Percentiles rank a stretch among this genome's conserved stretches.
Conservation (phyloP, 1,140 invertebrate species). For the Notospermus geniculatus region DNA sequence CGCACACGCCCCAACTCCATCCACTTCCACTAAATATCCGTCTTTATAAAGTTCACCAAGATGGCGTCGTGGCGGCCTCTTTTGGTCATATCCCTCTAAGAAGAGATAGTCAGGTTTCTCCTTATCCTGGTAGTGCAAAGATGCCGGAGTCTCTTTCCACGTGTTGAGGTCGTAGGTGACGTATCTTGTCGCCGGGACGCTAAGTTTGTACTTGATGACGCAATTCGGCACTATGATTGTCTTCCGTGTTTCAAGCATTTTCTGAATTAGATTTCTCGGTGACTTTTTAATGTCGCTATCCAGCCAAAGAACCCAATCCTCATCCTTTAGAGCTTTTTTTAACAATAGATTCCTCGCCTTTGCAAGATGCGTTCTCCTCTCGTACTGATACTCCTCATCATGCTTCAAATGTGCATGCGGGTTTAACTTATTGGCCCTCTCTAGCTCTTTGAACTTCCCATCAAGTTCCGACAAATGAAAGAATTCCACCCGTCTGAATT, state of each 20-base stretch:
- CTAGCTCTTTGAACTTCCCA: too few species aligned
- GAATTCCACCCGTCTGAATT: too few species aligned
- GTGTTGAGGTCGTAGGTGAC: conserved; percentile 47
- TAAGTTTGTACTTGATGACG: conserved; percentile 27
- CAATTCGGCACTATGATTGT: conserved; percentile 41
- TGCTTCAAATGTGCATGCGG: conserved; percentile 24
- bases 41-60: conserved; percentile 40
- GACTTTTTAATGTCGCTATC: conserved; percentile 41
- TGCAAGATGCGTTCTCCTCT: conserved; percentile 39
- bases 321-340: conserved; percentile 20
- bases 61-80: conserved; percentile 29
- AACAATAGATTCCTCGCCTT: conserved; percentile 40
- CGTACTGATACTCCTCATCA: conserved; percentile 27
- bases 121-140: conserved; percentile 28
- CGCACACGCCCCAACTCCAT: conserved; percentile 48
- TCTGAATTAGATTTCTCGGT: conserved; percentile 40
- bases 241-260: conserved; percentile 36
- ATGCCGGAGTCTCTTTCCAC: conserved; percentile 43
- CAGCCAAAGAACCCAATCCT: conserved; percentile 46
- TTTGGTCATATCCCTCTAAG: conserved; percentile 44
- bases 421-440: too few species aligned
- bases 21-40: conserved; percentile 40
- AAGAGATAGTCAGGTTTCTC: conserved; percentile 30
- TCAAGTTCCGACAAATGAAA: too few species aligned
- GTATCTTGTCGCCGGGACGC: conserved; percentile 22